phyloP scores from a whole-genome alignment of 2,797 vertebrate species.

The Tympanoctomys barrerae region DNA sequence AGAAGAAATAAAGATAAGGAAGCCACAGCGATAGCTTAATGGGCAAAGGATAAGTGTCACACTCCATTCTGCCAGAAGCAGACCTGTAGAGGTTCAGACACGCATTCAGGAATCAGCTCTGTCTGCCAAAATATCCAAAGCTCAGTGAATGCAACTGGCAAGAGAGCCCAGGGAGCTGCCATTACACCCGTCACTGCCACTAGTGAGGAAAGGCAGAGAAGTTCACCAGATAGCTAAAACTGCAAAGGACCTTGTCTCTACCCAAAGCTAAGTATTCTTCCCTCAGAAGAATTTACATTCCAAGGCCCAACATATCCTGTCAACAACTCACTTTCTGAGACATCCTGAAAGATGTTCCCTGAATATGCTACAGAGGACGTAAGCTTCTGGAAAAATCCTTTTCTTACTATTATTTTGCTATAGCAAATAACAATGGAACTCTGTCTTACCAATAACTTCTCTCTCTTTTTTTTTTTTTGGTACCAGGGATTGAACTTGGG shows the following conservation, averaged over 20 bases:
- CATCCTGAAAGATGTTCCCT: constrained; percentile 44
- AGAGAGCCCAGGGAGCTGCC: constrained; percentile 77
- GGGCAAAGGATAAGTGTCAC: constrained; percentile 85
- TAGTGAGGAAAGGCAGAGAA: constrained; percentile 76
- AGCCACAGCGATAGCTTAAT: constrained; percentile 85
- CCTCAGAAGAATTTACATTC: constrained; percentile 40
- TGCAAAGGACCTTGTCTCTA: constrained; percentile 29
- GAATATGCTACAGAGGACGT: constrained; percentile 22
- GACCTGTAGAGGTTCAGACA: constrained; percentile 83
- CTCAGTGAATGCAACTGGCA: constrained; percentile 77
- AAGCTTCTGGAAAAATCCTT: neutral
- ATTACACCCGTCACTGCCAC: constrained; percentile 74
- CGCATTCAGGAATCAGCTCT: constrained; percentile 77
- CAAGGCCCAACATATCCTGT: neutral
- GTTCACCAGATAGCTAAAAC: constrained; percentile 62
- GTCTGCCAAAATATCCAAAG: constrained; percentile 79
- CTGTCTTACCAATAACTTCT: neutral
- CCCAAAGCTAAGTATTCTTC: constrained; percentile 54
- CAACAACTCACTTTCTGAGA: constrained; percentile 54
- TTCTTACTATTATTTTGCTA: constrained; percentile 1
- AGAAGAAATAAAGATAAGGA: constrained; percentile 86
- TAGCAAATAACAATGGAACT: constrained; percentile 42
- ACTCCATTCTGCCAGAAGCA: constrained; percentile 84
- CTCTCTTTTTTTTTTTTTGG: too few relatives aligned
- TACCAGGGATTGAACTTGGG: too few relatives aligned